Evolutionary conservation across 1,140 invertebrate species (phyloP), one percentile per base, ranked within the genome.

Genomic region (Drosophila pruinosa): DNA sequence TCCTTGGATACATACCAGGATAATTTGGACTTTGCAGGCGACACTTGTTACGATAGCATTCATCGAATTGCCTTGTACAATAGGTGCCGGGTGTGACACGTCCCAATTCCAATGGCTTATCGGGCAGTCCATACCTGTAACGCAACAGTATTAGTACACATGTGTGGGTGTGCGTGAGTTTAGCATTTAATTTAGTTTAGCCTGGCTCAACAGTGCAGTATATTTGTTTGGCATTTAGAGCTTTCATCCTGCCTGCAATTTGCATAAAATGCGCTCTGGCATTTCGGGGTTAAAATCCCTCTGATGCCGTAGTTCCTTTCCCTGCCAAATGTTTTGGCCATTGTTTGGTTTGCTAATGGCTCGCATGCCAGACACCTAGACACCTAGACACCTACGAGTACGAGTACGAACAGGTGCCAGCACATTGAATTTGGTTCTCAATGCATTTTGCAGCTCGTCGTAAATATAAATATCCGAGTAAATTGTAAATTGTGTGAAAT

Each of bases 21-120:
- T 97, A 98, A 92, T 98, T 97, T n/a, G 97, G 97, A 52, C 94
- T 95, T 91, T 97, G 97, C 26, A 97, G 92, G 24, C 95, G 94
- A 85, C 96, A 97, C 39, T 94, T 94, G 85, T 96, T 96, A 57
- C 95, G 93, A 90, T 97, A 96, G 82, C 96, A 97, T 85, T 97
- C 96, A 91, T 97, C 96, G 82, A 97, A 97, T 73, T 96, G 96
- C 50, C 96, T 93, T 38, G 96, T 96, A 91, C 97, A 97, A 92
- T 97, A 97, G 3, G 96, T 96, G 38, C 96, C 96, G 0, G 96
- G 96, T 15, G 97, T 96, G 17, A 96, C 94, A 45, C 95, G 94
- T 26, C 96, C 95, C 61, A 95, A 92, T 92, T 97, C 95, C 65
- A 96, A 92, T 10, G 95, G 94, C 39, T 95, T 93, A 59, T 94